Evolutionary conservation across 2,888 invertebrate genomes (phyloP).

Genomic region (Cephus pulcher): DNA sequence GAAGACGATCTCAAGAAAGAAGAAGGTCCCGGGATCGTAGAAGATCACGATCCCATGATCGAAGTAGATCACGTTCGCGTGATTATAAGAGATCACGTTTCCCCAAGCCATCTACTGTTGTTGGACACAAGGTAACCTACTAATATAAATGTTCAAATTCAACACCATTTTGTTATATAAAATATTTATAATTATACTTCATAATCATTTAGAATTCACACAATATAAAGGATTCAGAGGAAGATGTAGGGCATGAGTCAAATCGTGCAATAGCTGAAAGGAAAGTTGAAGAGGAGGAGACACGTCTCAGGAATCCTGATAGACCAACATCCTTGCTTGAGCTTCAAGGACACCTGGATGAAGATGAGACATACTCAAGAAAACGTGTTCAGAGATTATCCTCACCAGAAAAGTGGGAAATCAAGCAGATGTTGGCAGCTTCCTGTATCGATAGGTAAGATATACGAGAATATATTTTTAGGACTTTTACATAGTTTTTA

Average conservation of each 20-base stretch:
- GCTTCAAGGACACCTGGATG: constrained; percentile 72
- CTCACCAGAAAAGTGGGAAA: constrained; percentile 97
- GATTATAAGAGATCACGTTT: constrained; percentile 60
- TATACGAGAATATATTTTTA: constrained; percentile 7
- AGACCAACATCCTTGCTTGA: constrained; percentile 76
- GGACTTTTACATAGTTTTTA: constrained; percentile 5
- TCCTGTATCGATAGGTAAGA: constrained; percentile 55
- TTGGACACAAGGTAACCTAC: constrained; percentile 78
- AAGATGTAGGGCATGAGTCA: constrained; percentile 92
- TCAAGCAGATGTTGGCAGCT: constrained; percentile 79
- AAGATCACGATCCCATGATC: constrained; percentile 41
- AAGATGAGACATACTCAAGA: constrained; percentile 84
- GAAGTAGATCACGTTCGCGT: constrained; percentile 29
- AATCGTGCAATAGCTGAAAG: constrained; percentile 83
- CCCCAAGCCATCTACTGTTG: constrained; percentile 88
- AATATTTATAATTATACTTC: background rate
- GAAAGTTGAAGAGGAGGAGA: constrained; percentile 74
- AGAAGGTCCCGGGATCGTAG: constrained; percentile 44
- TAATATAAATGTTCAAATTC: background rate
- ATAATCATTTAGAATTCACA: constrained; percentile 79
- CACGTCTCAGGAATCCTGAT: constrained; percentile 90
- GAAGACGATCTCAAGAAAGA: constrained; percentile 31
- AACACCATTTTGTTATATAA: background rate
- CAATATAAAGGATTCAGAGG: constrained; percentile 98
- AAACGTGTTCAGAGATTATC: constrained; percentile 92